A percentile compares a stretch with the other conserved stretches of the same genome.
Conservation (phyloP, 2,113 vertebrate species). For the Mesocricetus auratus region DNA sequence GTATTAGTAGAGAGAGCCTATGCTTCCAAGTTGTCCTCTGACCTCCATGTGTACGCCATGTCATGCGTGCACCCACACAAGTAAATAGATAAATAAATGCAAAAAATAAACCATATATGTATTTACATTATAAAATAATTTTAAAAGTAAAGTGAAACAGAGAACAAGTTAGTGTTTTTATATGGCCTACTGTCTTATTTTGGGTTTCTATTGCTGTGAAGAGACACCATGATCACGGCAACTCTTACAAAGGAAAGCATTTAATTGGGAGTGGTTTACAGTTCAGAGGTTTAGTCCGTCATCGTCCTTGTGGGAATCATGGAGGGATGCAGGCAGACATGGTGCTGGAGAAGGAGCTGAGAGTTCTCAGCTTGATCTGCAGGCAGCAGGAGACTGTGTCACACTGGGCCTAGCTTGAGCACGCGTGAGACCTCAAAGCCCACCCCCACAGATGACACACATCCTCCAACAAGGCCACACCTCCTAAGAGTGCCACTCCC, state of each 20-base stretch:
- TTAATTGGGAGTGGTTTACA: background rate
- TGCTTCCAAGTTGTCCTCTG: background rate
- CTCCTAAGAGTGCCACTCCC: background rate
- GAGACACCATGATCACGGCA: background rate
- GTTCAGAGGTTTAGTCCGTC: background rate
- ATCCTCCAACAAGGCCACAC: background rate
- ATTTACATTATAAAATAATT: background rate
- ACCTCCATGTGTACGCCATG: background rate
- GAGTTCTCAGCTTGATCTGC: background rate
- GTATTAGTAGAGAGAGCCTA: background rate
- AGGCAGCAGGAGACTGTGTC: background rate
- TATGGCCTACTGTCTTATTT: conserved; percentile 40
- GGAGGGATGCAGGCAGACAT: background rate
- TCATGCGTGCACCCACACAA: background rate
- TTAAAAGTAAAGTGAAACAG: conserved; percentile 70
- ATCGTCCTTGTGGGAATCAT: background rate
- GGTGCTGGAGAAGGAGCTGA: background rate
- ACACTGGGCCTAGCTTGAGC: background rate
- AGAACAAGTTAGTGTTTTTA: conserved; percentile 78
- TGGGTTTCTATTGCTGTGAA: background rate
- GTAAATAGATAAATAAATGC: background rate
- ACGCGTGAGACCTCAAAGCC: background rate
- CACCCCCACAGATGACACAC: background rate
- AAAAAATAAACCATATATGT: background rate
- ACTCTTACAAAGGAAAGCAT: background rate